Percentiles rank a stretch among this genome's conserved stretches.
Evolutionary conservation across 2,113 vertebrate genomes (phyloP).

Genomic region (Platanista minor): DNA sequence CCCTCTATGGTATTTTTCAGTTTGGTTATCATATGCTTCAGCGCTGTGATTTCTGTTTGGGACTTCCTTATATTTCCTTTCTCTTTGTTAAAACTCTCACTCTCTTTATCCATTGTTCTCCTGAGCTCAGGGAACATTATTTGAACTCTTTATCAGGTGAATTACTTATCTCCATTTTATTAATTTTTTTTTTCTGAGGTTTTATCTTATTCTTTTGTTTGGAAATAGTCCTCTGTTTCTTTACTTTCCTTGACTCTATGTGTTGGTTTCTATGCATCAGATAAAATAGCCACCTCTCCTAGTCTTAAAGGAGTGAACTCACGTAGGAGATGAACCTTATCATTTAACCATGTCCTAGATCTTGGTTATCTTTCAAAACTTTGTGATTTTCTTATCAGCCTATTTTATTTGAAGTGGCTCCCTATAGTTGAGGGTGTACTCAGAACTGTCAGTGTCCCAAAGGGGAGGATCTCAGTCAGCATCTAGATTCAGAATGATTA

Average conservation of each 20-base stretch:
- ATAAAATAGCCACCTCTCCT: background rate
- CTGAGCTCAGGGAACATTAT: background rate
- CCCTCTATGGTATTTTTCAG: background rate
- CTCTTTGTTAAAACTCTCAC: background rate
- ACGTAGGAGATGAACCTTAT: background rate
- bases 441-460: background rate
- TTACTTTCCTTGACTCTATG: background rate
- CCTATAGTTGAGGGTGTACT: background rate
- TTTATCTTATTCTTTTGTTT: background rate
- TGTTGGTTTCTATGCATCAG: background rate
- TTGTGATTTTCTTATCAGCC: background rate
- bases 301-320: background rate
- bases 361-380: background rate
- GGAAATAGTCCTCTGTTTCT: background rate
- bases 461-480: background rate
- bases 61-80: background rate
- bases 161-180: background rate
- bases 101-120: background rate
- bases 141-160: background rate
- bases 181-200: background rate
- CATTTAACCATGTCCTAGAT: background rate
- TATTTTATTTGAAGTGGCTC: background rate
- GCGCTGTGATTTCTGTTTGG: background rate
- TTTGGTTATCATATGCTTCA: background rate
- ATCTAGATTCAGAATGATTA: background rate